Percentiles rank a stretch among this genome's conserved stretches.
These are phyloP conservation scores for Porites divaricata DNA, from an alignment of 92 coral and sea anemone genomes.

Conservation along the genomic window DNA sequence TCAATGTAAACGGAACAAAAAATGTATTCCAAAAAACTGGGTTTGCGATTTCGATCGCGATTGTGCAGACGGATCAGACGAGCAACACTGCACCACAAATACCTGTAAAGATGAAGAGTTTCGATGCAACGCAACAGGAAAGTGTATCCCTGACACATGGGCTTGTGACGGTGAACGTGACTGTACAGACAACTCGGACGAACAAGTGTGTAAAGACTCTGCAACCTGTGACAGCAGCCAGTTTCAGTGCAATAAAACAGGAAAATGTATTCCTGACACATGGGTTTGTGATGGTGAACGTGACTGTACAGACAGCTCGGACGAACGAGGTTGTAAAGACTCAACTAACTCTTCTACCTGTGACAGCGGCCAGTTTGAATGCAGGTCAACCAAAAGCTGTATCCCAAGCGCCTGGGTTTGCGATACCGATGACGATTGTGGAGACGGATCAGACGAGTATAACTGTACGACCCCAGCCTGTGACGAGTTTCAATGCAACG, in stretches of 20 bases:
- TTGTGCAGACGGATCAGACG: background rate
- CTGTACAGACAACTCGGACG: conserved; percentile 6
- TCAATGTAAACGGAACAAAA: conserved; percentile 21
- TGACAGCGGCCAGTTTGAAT: background rate
- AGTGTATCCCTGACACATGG: background rate
- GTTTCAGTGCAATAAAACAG: background rate
- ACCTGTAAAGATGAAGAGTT: background rate
- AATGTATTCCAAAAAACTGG: background rate
- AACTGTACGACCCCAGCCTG: conserved; percentile 33
- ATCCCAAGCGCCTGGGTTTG: conserved; percentile 50
- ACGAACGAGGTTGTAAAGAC: background rate
- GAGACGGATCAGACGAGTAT: conserved; percentile 64
- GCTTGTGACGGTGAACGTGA: background rate
- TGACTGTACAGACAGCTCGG: conserved; percentile 6
- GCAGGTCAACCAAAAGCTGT: conserved; percentile 14
- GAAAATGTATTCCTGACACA: background rate
- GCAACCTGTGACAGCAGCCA: background rate
- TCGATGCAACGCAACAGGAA: background rate
- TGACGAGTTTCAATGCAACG: conserved; percentile 18
- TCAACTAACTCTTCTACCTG: conserved; percentile 1
- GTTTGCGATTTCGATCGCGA: background rate
- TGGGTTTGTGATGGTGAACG: conserved; percentile 1
- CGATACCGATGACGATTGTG: conserved; percentile 63
- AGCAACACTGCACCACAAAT: background rate
- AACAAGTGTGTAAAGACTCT: background rate